Evolutionary conservation across 2,113 vertebrate genomes (phyloP).

Genomic region (Tupaia chinensis): DNA sequence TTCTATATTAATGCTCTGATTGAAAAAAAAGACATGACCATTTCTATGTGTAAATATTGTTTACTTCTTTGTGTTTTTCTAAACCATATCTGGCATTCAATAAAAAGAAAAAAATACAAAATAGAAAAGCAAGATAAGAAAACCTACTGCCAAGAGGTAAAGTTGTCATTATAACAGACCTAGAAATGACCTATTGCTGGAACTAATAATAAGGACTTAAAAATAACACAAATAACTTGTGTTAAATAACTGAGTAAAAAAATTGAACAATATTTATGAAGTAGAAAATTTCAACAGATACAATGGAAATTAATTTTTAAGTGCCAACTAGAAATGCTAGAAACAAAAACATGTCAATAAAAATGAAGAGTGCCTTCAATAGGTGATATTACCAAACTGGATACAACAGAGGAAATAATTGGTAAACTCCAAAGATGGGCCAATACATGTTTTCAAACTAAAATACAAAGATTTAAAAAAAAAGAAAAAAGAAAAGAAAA

Average conservation of each 20-base stretch:
- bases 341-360: background rate
- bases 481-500: background rate
- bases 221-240: too few relatives aligned
- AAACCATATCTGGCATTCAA: background rate
- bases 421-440: background rate
- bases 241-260: background rate
- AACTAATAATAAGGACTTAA: background rate
- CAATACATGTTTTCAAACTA: background rate
- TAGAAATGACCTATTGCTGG: background rate
- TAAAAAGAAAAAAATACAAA: background rate
- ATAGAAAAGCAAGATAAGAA: background rate
- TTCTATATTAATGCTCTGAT: background rate
- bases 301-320: background rate
- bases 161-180: background rate
- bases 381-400: background rate
- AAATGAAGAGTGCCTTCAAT: background rate
- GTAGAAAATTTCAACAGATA: background rate
- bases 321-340: background rate
- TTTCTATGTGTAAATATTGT: background rate
- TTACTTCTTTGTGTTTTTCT: background rate
- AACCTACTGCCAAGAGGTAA: background rate
- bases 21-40: background rate
- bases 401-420: background rate
- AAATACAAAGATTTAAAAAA: background rate
- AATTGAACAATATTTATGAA: background rate